A percentile compares a stretch with the other conserved stretches of the same genome.
Conservation (phyloP, 2,888 invertebrate species). For the Ormia ochracea region DNA sequence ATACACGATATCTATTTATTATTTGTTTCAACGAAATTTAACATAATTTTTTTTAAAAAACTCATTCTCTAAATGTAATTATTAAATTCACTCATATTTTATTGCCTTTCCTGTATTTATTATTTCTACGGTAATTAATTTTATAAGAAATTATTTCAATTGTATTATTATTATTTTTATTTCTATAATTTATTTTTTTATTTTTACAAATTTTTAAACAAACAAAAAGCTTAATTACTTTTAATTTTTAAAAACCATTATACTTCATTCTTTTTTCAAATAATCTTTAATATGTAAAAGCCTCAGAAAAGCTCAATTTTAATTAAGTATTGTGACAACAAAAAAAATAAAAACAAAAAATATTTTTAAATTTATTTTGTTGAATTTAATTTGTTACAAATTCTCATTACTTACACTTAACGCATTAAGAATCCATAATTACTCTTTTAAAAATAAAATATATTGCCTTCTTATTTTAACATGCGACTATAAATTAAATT, state of each 20-base stretch:
- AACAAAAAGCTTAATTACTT: conserved; percentile 47
- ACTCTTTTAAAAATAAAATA: background rate
- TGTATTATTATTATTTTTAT: conserved; percentile 29
- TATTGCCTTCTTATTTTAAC: conserved; percentile 38
- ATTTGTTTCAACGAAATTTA: background rate
- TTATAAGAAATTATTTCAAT: conserved; percentile 47
- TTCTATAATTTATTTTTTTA: conserved; percentile 44
- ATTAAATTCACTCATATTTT: background rate
- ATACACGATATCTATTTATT: too few relatives aligned
- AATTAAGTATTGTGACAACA: conserved; percentile 40
- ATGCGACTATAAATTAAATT: conserved; percentile 22
- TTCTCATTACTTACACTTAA: conserved; percentile 39
- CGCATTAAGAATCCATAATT: conserved; percentile 27
- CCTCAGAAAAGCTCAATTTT: conserved; percentile 56
- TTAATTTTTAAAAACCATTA: conserved; percentile 25
- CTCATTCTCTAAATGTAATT: background rate
- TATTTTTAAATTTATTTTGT: conserved; percentile 50
- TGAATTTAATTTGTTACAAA: conserved; percentile 60
- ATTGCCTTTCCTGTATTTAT: conserved; percentile 28
- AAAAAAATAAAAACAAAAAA: conserved; percentile 22
- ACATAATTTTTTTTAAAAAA: background rate
- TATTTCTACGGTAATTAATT: conserved; percentile 17
- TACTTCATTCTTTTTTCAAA: conserved; percentile 31
- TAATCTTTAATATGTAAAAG: conserved; percentile 40
- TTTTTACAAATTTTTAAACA: conserved; percentile 39